Conservation (phyloP, 2,888 invertebrate species). For the Drosophila planitibia region DNA sequence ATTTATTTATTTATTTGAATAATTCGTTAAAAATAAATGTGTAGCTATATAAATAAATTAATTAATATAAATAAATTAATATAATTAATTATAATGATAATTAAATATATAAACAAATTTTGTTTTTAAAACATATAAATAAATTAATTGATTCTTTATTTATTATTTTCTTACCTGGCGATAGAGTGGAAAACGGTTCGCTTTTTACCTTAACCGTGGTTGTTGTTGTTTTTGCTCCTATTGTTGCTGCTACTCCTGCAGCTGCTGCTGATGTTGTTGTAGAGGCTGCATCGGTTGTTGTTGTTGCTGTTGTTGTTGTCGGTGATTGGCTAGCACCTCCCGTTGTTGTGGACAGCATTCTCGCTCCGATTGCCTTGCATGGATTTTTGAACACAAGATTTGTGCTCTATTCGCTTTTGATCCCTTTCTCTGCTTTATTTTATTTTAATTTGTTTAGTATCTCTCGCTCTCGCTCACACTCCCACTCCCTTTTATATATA, state of each 20-base stretch:
- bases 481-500: not conserved
- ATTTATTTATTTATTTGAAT: not conserved
- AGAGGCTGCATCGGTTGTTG: slow-evolving; percentile 12
- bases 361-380: slow-evolving; percentile 32
- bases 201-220: slow-evolving; percentile 42
- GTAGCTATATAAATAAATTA: not conserved
- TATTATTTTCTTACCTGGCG: slow-evolving; percentile 52
- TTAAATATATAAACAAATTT: not conserved
- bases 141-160: not conserved
- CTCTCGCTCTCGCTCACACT: not conserved
- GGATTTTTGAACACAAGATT: slow-evolving; percentile 16
- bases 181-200: slow-evolving; percentile 48
- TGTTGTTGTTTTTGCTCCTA: slow-evolving; percentile 8
- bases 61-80: not conserved
- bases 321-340: slow-evolving; percentile 53
- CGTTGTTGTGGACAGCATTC: slow-evolving; percentile 65
- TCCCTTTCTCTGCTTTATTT: not conserved
- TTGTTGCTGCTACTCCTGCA: slow-evolving; percentile 31
- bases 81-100: not conserved
- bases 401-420: slow-evolving; percentile 9
- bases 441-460: not conserved
- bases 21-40: too few relatives aligned
- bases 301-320: slow-evolving; percentile 35
- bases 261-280: slow-evolving; percentile 12
- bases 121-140: not conserved